These are phyloP conservation scores for Xyliphius kryptos DNA, from an alignment of 2,113 vertebrate species.

Conservation along the genomic window DNA sequence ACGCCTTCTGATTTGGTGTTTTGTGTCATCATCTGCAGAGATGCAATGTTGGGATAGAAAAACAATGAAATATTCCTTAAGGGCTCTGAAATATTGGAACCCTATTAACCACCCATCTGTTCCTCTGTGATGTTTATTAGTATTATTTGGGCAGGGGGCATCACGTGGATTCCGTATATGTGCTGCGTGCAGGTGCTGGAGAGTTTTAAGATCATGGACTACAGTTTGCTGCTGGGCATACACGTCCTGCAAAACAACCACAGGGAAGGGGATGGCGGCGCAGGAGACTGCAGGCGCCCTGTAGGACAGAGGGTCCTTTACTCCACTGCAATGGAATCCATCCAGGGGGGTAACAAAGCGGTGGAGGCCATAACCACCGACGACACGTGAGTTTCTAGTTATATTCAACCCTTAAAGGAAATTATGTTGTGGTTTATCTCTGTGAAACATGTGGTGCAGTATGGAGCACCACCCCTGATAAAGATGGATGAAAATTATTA, in stretches of 20 bases:
- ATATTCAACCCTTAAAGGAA: too few species aligned
- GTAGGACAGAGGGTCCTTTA: slow-evolving; percentile 89
- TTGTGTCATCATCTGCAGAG: neutral
- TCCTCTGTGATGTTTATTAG: slow-evolving; percentile 11
- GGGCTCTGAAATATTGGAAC: neutral
- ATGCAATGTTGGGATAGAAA: neutral
- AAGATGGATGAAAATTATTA: too few species aligned
- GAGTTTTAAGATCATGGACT: too few species aligned
- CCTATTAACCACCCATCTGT: neutral
- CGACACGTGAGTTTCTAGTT: slow-evolving; percentile 85
- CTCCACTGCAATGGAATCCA: slow-evolving; percentile 96
- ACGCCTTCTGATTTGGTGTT: neutral
- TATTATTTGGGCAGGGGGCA: neutral
- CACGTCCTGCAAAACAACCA: slow-evolving; percentile 76
- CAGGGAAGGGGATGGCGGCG: slow-evolving; percentile 73
- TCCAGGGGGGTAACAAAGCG: slow-evolving; percentile 88
- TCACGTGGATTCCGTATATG: slow-evolving; percentile 7
- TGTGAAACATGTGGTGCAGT: too few species aligned
- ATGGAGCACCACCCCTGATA: too few species aligned
- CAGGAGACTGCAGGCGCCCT: slow-evolving; percentile 73
- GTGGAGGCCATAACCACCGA: slow-evolving; percentile 76
- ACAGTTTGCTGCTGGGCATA: slow-evolving; percentile 89
- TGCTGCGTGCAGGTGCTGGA: slow-evolving; percentile 76
- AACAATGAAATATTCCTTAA: neutral
- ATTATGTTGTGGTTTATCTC: too few species aligned